Evolutionary conservation across 2,797 vertebrate genomes (phyloP).

Genomic region (Gadopsis marmoratus): DNA sequence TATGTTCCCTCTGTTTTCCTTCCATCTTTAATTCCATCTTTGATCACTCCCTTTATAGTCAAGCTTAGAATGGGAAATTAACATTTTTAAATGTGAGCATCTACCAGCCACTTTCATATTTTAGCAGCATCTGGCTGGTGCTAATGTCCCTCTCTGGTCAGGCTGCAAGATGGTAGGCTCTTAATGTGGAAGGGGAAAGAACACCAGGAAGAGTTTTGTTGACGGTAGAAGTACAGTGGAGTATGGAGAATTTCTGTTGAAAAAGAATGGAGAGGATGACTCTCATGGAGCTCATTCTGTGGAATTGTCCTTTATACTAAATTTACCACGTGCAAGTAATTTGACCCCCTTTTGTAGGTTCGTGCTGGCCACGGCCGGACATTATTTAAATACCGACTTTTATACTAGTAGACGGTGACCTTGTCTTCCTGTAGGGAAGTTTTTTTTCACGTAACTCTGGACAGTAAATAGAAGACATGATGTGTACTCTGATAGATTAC

Average conservation of each 20-base stretch:
- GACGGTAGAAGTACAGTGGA: background rate
- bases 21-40: too few relatives aligned
- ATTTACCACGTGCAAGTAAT: background rate
- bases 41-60: too few relatives aligned
- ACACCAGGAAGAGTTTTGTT: background rate
- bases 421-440: slow-evolving; percentile 17
- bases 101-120: too few relatives aligned
- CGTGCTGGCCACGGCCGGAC: too few relatives aligned
- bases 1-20: too few relatives aligned
- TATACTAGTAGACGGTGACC: slow-evolving; percentile 22
- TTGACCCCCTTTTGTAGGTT: background rate
- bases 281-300: background rate
- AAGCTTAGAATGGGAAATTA: too few relatives aligned
- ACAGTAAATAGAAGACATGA: slow-evolving; percentile 8
- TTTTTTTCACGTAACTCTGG: slow-evolving; percentile 20
- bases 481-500: slow-evolving; percentile 28
- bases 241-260: background rate
- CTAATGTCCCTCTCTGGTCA: too few relatives aligned
- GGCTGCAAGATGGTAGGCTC: too few relatives aligned
- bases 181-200: too few relatives aligned
- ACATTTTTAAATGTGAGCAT: too few relatives aligned
- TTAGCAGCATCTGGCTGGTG: too few relatives aligned
- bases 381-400: background rate
- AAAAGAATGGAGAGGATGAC: background rate
- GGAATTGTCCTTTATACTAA: background rate